Evolutionary conservation across 2,113 vertebrate genomes (phyloP), one percentile per base, ranked within the genome.

Genomic region (Cyphomyrus plagiostoma): DNA sequence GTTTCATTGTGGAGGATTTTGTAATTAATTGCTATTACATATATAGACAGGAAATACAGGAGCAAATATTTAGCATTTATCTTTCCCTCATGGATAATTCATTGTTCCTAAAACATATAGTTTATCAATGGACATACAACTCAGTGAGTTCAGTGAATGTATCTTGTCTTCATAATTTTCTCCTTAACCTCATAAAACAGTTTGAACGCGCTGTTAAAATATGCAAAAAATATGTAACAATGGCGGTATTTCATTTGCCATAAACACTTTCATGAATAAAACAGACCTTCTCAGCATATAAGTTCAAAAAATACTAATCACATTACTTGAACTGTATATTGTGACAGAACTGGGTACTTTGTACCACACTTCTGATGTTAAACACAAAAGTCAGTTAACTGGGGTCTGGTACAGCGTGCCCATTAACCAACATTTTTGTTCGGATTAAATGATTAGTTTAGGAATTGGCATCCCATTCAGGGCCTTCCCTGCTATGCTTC

Each of bases 51-150:
- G 66, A 70, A 46, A 88, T 5, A 46, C 56, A n/a, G 42, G 35
- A 70, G 19, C 15, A 74, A n/a, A 48, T 46, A 48, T 70, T 74
- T 74, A 4, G 45, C 39, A 23, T 49, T 45, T 82, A 21, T 52
- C 30, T 19, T 23, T 89, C 70, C 70, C 9, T 23, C 21, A 17
- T 35, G 19, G 82, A 39, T 82, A 42, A 53, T 53, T 80, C 48
- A 89, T 82, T 53, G 80, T 80, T 82, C 48, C 50, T n/a, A 52
- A 89, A 35, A 48, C 46, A 80, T 30, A 53, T 89, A 39, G 46
- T 8, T 11, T 23, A 70, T 80, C 5, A 89, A 82, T 89, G 39
- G 53, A 80, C 30, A 89, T 80, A 21, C 4, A 89, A 53, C 30
- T 49, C 30, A 10, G 23, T 49, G 48, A 49, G 9, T 35, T 86